Evolutionary conservation across 2,797 vertebrate genomes (phyloP).

Genomic region (Falco columbarius): DNA sequence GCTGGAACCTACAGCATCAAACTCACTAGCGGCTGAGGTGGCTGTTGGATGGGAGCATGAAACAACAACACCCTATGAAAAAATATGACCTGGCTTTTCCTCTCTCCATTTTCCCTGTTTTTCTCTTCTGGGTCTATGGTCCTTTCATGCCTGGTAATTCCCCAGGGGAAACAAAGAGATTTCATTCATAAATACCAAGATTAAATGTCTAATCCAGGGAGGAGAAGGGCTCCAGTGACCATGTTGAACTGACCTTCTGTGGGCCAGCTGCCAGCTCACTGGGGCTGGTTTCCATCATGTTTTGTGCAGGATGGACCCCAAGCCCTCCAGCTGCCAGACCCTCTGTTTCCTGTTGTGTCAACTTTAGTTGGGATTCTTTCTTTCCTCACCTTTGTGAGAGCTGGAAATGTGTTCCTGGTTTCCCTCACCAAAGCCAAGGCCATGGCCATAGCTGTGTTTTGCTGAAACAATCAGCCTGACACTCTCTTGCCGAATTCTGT

Average conservation of each 20-base stretch:
- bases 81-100: background rate
- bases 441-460: background rate
- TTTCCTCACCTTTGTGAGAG: background rate
- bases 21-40: background rate
- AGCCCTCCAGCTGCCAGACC: background rate
- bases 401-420: background rate
- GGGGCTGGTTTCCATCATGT: background rate
- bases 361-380: background rate
- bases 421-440: background rate
- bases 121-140: background rate
- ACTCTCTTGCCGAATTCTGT: background rate
- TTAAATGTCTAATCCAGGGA: background rate
- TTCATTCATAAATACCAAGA: background rate
- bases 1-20: background rate
- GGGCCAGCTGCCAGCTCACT: background rate
- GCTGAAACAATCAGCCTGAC: background rate
- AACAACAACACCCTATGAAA: background rate
- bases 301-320: background rate
- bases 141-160: background rate
- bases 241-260: background rate
- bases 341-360: constrained; percentile 42
- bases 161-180: background rate
- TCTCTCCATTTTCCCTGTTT: background rate
- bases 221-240: background rate
- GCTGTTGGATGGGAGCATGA: background rate